Conservation (phyloP, 2,113 vertebrate species). For the Chascanopsetta lugubris region DNA sequence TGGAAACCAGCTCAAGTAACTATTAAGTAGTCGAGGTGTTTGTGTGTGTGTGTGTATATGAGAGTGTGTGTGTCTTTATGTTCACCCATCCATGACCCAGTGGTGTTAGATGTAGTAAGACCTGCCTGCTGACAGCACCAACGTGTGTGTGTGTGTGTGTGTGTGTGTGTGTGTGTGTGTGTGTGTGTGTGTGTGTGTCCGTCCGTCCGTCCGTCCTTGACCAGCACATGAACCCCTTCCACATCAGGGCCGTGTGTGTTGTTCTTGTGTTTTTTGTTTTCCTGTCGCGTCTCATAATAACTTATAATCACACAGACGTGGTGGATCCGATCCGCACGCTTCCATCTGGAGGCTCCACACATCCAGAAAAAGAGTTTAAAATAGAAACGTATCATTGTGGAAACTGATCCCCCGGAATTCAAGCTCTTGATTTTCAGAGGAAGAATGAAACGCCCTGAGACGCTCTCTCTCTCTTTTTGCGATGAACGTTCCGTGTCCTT, state of each 20-base stretch:
- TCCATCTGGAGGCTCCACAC: background rate
- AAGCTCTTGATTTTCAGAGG: background rate
- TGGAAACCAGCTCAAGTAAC: conserved; percentile 79
- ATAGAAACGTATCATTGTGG: background rate
- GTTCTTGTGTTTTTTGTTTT: background rate
- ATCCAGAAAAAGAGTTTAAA: background rate
- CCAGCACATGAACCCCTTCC: conserved; percentile 9
- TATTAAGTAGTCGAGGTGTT: conserved; percentile 61
- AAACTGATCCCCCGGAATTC: too few species aligned
- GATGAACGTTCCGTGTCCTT: background rate
- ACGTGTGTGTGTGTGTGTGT: conserved; percentile 3
- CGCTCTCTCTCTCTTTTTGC: too few species aligned
- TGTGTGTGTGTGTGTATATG: conserved; percentile 17
- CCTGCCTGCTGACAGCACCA: conserved; percentile 37
- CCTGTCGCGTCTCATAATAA: background rate
- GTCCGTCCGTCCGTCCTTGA: conserved; percentile 42
- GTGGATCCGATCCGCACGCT: background rate
- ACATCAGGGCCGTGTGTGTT: background rate
- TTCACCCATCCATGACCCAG: conserved; percentile 57
- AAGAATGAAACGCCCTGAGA: background rate
- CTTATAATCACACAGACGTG: background rate
- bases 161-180: background rate
- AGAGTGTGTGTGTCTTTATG: conserved; percentile 29
- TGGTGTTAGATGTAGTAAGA: conserved; percentile 60
- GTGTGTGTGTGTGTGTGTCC: background rate